phyloP scores from a whole-genome alignment of 2,888 invertebrate genomes.

The Punctoribates punctum region DNA sequence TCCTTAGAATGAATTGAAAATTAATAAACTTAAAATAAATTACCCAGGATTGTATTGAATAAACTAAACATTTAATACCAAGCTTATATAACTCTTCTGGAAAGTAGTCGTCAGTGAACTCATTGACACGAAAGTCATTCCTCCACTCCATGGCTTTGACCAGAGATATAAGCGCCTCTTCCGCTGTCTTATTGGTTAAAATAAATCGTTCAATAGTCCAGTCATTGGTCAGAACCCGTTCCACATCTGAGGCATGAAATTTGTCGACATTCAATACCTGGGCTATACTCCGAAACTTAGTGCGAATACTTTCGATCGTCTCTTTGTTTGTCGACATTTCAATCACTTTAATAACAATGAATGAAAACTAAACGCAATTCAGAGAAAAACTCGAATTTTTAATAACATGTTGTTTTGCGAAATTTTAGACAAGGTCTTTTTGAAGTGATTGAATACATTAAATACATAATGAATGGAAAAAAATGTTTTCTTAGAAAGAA shows the following conservation, averaged over 20 bases:
- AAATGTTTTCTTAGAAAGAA: no score
- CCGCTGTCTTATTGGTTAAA: neutral
- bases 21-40: no score
- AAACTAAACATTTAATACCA: no score
- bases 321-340: neutral
- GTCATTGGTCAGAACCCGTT: neutral
- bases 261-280: neutral
- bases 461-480: no score
- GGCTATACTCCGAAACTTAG: neutral
- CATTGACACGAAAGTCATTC: constrained; percentile 31
- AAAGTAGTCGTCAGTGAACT: constrained; percentile 7
- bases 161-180: constrained; percentile 1
- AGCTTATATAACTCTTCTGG: constrained; percentile 14
- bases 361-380: no score
- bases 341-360: no score
- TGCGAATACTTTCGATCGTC: neutral
- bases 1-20: no score
- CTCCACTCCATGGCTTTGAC: constrained; percentile 32
- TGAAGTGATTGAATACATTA: no score
- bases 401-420: no score
- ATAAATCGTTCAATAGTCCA: constrained; percentile 27
- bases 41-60: neutral
- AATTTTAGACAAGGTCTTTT: no score
- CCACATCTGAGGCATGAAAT: constrained; percentile 23
- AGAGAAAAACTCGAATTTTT: no score